Conservation (phyloP, 2,888 invertebrate genomes). For the Phasia obesa region DNA sequence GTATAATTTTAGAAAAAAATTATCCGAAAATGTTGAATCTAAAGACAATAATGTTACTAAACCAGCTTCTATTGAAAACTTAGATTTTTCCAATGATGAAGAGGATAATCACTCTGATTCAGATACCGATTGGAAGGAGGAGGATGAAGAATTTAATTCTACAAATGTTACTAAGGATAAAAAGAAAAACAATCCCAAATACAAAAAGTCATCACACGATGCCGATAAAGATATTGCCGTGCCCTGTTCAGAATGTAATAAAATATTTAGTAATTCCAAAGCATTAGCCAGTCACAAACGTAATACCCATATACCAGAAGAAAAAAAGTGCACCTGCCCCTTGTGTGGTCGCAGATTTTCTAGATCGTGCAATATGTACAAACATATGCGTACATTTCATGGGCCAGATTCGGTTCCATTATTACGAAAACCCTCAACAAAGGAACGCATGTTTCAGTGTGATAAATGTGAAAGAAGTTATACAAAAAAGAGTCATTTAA, state of each 20-base stretch:
- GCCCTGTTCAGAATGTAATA: slow-evolving; percentile 60
- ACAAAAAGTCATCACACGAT: slow-evolving; percentile 1
- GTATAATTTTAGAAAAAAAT: not conserved
- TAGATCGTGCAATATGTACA: slow-evolving; percentile 84
- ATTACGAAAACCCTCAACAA: slow-evolving; percentile 70
- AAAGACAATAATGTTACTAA: not conserved
- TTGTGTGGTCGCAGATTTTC: slow-evolving; percentile 85
- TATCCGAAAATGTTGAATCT: not conserved
- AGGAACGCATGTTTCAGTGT: slow-evolving; percentile 79
- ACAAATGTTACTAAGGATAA: slow-evolving; percentile 77
- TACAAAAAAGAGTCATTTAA: slow-evolving; percentile 78
- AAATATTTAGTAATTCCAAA: slow-evolving; percentile 65
- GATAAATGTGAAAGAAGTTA: slow-evolving; percentile 77
- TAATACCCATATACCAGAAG: slow-evolving; percentile 80
- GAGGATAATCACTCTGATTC: slow-evolving; percentile 11
- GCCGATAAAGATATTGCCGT: slow-evolving; percentile 58
- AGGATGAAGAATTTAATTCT: slow-evolving; percentile 73
- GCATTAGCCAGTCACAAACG: slow-evolving; percentile 51
- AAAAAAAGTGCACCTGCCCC: slow-evolving; percentile 84
- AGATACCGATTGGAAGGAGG: slow-evolving; percentile 73
- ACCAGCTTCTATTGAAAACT: not conserved
- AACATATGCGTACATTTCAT: slow-evolving; percentile 81
- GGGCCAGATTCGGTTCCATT: slow-evolving; percentile 61
- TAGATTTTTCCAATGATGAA: slow-evolving; percentile 32
- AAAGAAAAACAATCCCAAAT: slow-evolving; percentile 73